phyloP scores from a whole-genome alignment of 2,797 vertebrate species.

The Tympanoctomys barrerae region DNA sequence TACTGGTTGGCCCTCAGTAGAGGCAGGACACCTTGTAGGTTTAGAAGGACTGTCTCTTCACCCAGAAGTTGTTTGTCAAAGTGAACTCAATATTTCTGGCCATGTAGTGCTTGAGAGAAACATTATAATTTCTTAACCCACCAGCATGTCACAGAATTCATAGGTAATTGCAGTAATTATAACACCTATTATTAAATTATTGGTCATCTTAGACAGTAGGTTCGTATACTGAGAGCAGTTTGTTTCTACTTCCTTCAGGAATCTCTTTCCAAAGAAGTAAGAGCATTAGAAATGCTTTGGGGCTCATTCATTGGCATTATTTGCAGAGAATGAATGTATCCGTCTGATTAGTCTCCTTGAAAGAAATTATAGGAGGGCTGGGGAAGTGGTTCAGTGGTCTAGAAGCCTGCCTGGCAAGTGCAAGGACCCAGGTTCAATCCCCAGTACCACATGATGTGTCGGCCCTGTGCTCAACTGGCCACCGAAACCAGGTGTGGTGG shows the following conservation, averaged over 20 bases:
- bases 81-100: neutral
- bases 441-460: too few species aligned
- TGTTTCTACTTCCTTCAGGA: neutral
- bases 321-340: neutral
- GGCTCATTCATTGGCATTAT: neutral
- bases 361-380: neutral
- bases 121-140: neutral
- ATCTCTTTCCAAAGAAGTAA: neutral
- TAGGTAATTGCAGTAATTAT: neutral
- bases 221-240: neutral
- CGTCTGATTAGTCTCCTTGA: neutral
- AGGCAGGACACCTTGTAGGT: neutral
- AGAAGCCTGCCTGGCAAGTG: too few species aligned
- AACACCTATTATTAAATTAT: neutral
- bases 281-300: neutral
- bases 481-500: too few species aligned
- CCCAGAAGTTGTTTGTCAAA: neutral
- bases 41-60: neutral
- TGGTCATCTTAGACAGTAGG: neutral
- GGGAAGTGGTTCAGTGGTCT: too few species aligned
- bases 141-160: neutral
- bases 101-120: neutral
- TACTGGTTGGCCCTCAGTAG: fast-evolving
- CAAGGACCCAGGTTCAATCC: too few species aligned
- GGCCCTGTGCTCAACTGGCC: too few species aligned